Evolutionary conservation across 2,888 invertebrate genomes (phyloP), one percentile per base, ranked within the genome.

Genomic region (Eristalis intricaria): DNA sequence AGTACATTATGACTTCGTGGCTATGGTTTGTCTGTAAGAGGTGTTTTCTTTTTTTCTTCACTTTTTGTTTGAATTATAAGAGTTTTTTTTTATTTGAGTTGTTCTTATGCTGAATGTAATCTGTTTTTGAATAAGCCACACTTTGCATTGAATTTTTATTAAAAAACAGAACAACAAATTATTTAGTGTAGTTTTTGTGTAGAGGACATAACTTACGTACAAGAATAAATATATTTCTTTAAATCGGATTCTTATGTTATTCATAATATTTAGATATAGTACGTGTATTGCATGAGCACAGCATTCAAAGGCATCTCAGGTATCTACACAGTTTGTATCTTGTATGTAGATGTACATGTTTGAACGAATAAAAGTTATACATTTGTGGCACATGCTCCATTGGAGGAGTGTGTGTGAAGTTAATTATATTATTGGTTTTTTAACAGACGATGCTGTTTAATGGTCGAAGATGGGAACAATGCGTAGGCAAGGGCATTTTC

Each of bases 161-260:
- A 63, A 76, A 71, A 70, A 32, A 3, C 2, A 32, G 70, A 23
- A 26, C 60, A 74, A 66, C 15, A 63, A 58, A 68, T 64, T 50
- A 50, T 50, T 50, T 50, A 50, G 29, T 56, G 23, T 68, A 73
- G 71, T 43, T 70, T 66, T 35, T 77, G 71, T 70, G 74, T 79
- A 75, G 69, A 69, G 19, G 13, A 60, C 60, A 60, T 65, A 78
- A 81, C 64, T 63, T 78, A 64, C 73, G 74, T 84, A 75, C 74
- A 65, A 84, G 58, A 84, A 84, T 79, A 84, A 84, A 84, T 79
- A 84, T 79, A 84, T 84, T 84, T 74, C 84, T 65, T 79, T 84
- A 74, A 79, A 74, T 64, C 38, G 56, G 19, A 83, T 22, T 35
- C 29, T 2, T 32, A 13, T 7, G 4, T 66, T 32, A 35, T 64